Conservation (phyloP, 2,797 vertebrate genomes). For the Apogon talboti region DNA sequence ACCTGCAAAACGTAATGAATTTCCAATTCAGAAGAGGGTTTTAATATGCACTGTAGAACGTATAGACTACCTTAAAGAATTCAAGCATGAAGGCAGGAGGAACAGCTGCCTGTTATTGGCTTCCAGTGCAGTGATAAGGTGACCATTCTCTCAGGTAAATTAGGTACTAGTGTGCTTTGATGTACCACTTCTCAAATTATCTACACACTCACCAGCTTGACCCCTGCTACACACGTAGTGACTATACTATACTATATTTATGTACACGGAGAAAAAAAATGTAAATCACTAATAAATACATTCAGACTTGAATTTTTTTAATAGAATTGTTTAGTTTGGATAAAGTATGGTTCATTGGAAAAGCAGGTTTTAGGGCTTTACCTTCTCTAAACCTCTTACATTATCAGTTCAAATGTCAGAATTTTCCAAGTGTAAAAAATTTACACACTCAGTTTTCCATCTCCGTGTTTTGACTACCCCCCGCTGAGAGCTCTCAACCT, state of each 20-base stretch:
- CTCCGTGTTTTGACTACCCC: slow-evolving; percentile 58
- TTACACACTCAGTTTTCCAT: slow-evolving; percentile 48
- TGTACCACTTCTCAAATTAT: slow-evolving; percentile 12
- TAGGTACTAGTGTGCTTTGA: slow-evolving; percentile 22
- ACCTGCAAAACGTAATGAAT: background rate
- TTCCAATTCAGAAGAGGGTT: background rate
- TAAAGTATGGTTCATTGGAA: background rate
- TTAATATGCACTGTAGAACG: slow-evolving; percentile 22
- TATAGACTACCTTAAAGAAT: slow-evolving; percentile 7
- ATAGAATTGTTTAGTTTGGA: background rate
- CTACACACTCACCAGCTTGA: slow-evolving; percentile 8
- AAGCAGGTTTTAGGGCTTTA: background rate
- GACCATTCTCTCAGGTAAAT: slow-evolving; percentile 17
- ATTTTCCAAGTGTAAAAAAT: slow-evolving; percentile 47
- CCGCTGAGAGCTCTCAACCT: slow-evolving; percentile 74
- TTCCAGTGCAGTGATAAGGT: slow-evolving; percentile 29
- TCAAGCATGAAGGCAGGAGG: slow-evolving; percentile 16
- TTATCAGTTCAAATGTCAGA: slow-evolving; percentile 41
- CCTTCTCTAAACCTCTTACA: background rate
- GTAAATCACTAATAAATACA: background rate
- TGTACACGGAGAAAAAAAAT: slow-evolving; percentile 13
- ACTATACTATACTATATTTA: slow-evolving; percentile 12
- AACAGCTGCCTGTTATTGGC: slow-evolving; percentile 5
- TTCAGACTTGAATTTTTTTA: background rate
- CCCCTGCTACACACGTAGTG: background rate